phyloP scores from a whole-genome alignment of 2,797 vertebrate genomes.

The Scyliorhinus canicula region DNA sequence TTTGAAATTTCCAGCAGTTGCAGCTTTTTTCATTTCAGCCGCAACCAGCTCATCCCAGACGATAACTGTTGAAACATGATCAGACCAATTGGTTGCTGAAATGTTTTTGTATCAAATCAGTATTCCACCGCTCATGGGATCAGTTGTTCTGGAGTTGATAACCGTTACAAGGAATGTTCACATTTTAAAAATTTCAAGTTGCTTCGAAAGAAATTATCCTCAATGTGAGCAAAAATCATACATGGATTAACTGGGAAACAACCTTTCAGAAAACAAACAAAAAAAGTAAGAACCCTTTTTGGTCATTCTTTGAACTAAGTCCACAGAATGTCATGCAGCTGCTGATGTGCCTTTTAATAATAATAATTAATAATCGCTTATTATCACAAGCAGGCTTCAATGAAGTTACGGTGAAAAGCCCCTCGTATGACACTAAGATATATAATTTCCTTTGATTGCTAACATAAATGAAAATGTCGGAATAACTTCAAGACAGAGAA shows the following conservation, averaged over 20 bases:
- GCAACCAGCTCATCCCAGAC: not conserved
- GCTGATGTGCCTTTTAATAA: not conserved
- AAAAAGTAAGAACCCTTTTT: not conserved
- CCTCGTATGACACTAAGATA: not conserved
- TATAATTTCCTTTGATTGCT: not conserved
- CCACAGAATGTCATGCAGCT: not conserved
- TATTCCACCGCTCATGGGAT: not conserved
- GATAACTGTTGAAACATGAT: not conserved
- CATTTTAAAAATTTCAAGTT: not conserved
- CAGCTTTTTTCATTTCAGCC: not conserved
- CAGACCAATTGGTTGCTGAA: not conserved
- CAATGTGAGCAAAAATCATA: not conserved
- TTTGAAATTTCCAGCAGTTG: not conserved
- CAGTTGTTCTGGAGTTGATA: not conserved
- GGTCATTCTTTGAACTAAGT: not conserved
- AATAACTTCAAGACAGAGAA: not conserved
- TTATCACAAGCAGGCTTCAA: too few relatives aligned
- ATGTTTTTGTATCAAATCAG: not conserved
- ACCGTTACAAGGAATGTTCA: not conserved
- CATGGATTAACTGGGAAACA: not conserved
- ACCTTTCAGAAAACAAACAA: not conserved
- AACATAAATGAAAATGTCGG: not conserved
- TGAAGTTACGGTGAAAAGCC: too few relatives aligned
- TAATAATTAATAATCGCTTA: too few relatives aligned
- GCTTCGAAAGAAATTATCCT: not conserved